Conservation (phyloP, 1,140 invertebrate species). For the Wasmannia auropunctata region DNA sequence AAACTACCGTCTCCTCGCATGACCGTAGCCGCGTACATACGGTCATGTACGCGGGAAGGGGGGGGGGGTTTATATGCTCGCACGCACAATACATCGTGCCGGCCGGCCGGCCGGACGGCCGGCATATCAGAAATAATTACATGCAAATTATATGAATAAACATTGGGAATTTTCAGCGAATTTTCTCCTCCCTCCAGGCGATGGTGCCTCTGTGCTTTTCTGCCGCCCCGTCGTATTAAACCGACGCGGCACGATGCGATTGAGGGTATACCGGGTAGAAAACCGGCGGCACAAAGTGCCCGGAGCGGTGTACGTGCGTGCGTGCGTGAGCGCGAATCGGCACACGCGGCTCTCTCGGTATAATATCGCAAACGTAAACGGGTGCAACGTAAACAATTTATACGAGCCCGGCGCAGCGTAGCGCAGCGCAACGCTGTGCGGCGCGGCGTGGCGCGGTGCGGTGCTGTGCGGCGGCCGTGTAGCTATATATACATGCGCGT, state of each 20-base stretch:
- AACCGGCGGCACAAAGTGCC: constrained; percentile 59
- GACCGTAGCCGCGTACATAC: constrained; percentile 6
- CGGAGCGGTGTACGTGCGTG: constrained; percentile 21
- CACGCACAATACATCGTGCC: constrained; percentile 15
- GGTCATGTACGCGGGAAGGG: constrained; percentile 40
- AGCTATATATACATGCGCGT: neutral
- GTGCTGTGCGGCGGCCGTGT: constrained; percentile 55
- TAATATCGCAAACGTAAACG: constrained; percentile 76
- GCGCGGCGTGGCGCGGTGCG: constrained; percentile 59
- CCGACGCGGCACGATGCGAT: constrained; percentile 62
- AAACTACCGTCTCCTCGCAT: constrained; percentile 16
- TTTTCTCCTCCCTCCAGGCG: constrained; percentile 73
- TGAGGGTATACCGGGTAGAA: constrained; percentile 68
- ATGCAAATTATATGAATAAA: constrained; percentile 83
- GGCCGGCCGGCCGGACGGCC: constrained; percentile 35
- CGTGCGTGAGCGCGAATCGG: constrained; percentile 52
- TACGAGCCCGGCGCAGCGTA: constrained; percentile 62
- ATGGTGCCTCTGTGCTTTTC: constrained; percentile 19
- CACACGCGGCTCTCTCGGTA: constrained; percentile 69
- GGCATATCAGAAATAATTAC: constrained; percentile 80
- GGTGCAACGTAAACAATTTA: constrained; percentile 82
- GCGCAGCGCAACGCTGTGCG: constrained; percentile 61
- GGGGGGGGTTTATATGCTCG: neutral
- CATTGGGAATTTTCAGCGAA: constrained; percentile 80
- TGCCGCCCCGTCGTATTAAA: constrained; percentile 54